Percentiles rank a stretch among this genome's conserved stretches.
These are phyloP conservation scores for Craterocephalus amniculus DNA, from an alignment of 2,797 vertebrate species.

Conservation along the genomic window DNA sequence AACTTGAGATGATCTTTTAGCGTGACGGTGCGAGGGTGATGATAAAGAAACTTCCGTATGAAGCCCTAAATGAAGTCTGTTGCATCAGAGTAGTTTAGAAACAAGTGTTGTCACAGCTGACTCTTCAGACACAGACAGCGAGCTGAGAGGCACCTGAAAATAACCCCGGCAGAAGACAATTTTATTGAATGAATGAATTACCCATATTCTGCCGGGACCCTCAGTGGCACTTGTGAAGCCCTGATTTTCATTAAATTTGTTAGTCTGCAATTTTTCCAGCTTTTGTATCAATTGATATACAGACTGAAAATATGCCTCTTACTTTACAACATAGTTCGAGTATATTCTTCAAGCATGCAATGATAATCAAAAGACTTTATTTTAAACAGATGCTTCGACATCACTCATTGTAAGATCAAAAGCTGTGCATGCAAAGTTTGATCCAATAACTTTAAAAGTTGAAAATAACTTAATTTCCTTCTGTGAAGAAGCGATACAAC, in stretches of 20 bases:
- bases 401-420: conserved; percentile 24
- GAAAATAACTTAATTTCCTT: conserved; percentile 22
- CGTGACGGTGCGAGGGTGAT: conserved; percentile 16
- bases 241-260: conserved; percentile 43
- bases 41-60: conserved; percentile 33
- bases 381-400: conserved; percentile 25
- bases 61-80: conserved; percentile 37
- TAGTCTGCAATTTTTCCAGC: conserved; percentile 35
- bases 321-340: not conserved
- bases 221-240: conserved; percentile 18
- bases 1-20: conserved; percentile 39
- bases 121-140: conserved; percentile 36
- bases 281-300: conserved; percentile 36
- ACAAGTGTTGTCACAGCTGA: conserved; percentile 57
- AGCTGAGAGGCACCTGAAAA: conserved; percentile 40
- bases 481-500: conserved; percentile 42
- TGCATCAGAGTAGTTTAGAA: conserved; percentile 28
- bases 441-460: conserved; percentile 18
- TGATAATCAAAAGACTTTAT: conserved; percentile 40
- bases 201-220: conserved; percentile 31
- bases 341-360: not conserved
- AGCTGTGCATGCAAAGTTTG: conserved; percentile 31
- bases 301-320: conserved; percentile 36
- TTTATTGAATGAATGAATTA: conserved; percentile 44
- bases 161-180: conserved; percentile 32